These are phyloP conservation scores for Dicrostonyx torquatus DNA, from an alignment of 2,797 vertebrate genomes.

Conservation along the genomic window DNA sequence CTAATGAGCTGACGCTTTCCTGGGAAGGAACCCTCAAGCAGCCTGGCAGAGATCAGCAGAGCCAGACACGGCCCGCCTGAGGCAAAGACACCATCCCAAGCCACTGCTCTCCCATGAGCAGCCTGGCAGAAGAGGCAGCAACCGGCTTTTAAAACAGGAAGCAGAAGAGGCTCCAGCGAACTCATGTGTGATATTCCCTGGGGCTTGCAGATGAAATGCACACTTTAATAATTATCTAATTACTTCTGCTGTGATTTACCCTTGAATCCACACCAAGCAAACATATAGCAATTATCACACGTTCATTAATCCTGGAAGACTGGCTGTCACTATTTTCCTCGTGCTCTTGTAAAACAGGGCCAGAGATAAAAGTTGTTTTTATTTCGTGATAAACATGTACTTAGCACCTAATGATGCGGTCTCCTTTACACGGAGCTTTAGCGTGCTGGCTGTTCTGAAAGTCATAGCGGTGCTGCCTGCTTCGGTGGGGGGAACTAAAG, in stretches of 20 bases:
- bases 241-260: constrained; percentile 85
- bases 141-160: constrained; percentile 62
- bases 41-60: background rate
- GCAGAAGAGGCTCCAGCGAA: constrained; percentile 70
- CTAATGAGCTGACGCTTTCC: background rate
- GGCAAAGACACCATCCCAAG: background rate
- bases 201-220: constrained; percentile 82
- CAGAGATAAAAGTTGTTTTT: constrained; percentile 77
- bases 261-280: constrained; percentile 84
- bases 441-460: background rate
- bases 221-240: constrained; percentile 85
- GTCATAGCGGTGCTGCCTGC: fast-evolving
- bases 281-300: constrained; percentile 80
- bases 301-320: constrained; percentile 81
- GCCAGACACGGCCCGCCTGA: background rate
- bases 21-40: background rate
- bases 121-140: constrained; percentile 59
- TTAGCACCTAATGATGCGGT: constrained; percentile 70
- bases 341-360: constrained; percentile 76
- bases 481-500: background rate
- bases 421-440: background rate
- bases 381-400: constrained; percentile 70
- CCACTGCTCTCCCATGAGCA: background rate
- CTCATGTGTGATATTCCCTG: constrained; percentile 78
- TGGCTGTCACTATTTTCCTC: constrained; percentile 69